phyloP scores from a whole-genome alignment of 1,140 invertebrate genomes.

The Cherax destructor region DNA sequence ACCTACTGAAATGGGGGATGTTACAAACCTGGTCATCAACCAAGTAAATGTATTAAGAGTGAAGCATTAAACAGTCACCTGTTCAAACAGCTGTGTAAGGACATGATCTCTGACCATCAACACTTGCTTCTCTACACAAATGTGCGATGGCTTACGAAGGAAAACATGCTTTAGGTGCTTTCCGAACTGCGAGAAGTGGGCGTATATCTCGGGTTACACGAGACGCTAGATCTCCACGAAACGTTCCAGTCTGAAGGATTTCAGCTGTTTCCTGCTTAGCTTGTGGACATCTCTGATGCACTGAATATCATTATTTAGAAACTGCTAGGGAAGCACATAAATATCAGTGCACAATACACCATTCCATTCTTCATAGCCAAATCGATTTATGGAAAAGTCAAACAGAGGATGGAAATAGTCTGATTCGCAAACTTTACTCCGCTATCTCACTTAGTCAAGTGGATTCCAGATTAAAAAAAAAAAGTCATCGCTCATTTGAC shows the following conservation, averaged over 20 bases:
- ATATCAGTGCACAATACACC: constrained; percentile 36
- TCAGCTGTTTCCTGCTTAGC: constrained; percentile 45
- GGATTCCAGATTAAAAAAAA: constrained; percentile 10
- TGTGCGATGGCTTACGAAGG: constrained; percentile 19
- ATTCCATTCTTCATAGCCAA: constrained; percentile 51
- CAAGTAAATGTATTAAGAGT: neutral
- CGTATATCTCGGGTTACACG: neutral
- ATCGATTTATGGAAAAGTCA: constrained; percentile 48
- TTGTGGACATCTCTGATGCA: constrained; percentile 36
- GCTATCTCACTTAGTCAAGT: constrained; percentile 9
- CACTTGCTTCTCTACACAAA: constrained; percentile 11
- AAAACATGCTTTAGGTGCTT: neutral
- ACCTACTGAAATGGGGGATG: neutral
- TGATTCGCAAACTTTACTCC: constrained; percentile 45
- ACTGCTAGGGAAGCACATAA: constrained; percentile 30
- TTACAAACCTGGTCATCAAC: constrained; percentile 13
- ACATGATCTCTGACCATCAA: constrained; percentile 9
- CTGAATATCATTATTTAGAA: constrained; percentile 33
- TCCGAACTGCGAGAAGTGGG: constrained; percentile 28
- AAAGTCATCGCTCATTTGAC: constrained; percentile 40
- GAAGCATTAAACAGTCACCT: neutral
- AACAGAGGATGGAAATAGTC: constrained; percentile 41
- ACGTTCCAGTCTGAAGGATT: constrained; percentile 35
- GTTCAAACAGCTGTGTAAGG: constrained; percentile 3
- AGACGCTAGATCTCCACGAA: constrained; percentile 30